Conservation (phyloP, 2,797 vertebrate genomes). For the Poecilia gillii region DNA sequence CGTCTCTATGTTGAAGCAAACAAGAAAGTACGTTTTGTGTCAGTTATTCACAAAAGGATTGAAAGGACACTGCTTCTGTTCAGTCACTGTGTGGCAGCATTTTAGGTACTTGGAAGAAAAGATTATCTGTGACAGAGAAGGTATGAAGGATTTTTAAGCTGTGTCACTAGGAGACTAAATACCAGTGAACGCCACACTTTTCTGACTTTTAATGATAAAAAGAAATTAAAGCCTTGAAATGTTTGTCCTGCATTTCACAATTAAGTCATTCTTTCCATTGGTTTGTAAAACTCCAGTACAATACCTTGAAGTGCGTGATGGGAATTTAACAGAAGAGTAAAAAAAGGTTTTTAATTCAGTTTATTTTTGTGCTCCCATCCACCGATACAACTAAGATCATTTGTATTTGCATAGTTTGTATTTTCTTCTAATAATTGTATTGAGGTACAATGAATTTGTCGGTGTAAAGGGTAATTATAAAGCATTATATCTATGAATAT, state of each 20-base stretch:
- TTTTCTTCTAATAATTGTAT: not conserved
- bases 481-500: not conserved
- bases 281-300: not conserved
- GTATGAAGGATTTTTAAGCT: not conserved
- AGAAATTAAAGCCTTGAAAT: not conserved
- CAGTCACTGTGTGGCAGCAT: not conserved
- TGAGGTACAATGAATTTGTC: not conserved
- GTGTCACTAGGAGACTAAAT: no score
- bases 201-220: not conserved
- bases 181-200: not conserved
- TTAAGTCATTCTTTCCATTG: not conserved
- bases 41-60: not conserved
- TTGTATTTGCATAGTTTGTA: no score
- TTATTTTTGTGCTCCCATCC: not conserved
- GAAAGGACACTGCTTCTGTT: not conserved
- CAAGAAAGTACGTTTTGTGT: not conserved
- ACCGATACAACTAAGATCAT: not conserved
- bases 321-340: not conserved
- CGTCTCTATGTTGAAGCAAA: not conserved
- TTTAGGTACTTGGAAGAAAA: not conserved
- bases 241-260: not conserved
- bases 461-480: not conserved
- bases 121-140: not conserved
- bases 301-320: not conserved
- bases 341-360: not conserved